Evolutionary conservation across 2,888 invertebrate genomes (phyloP).

Genomic region (Erynnis tages): DNA sequence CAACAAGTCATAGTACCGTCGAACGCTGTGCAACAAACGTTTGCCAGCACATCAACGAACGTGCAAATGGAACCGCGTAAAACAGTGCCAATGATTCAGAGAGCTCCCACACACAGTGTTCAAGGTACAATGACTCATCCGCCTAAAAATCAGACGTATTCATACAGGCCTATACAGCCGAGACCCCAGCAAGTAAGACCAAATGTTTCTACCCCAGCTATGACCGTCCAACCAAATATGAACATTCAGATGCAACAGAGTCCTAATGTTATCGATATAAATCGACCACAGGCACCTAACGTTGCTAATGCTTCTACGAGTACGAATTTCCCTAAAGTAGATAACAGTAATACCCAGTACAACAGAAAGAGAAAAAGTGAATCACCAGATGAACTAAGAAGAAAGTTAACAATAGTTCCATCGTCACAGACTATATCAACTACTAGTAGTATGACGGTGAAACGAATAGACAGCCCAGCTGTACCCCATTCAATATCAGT

Average conservation of each 20-base stretch:
- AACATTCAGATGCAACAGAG: slow-evolving; percentile 22
- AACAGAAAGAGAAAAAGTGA: slow-evolving; percentile 65
- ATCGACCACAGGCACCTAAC: not conserved
- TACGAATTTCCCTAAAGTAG: slow-evolving; percentile 31
- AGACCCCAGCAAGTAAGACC: slow-evolving; percentile 43
- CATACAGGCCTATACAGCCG: slow-evolving; percentile 58
- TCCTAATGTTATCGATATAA: slow-evolving; percentile 7
- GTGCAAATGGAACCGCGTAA: slow-evolving; percentile 14
- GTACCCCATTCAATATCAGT: slow-evolving; percentile 12
- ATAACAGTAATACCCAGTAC: slow-evolving; percentile 33
- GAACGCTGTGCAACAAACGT: slow-evolving; percentile 4
- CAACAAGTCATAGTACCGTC: slow-evolving; percentile 13
- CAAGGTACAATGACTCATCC: not conserved
- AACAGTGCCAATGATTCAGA: slow-evolving; percentile 8
- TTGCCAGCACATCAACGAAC: slow-evolving; percentile 3
- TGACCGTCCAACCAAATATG: slow-evolving; percentile 29
- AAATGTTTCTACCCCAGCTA: slow-evolving; percentile 26
- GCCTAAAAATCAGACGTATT: slow-evolving; percentile 39
- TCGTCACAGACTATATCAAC: slow-evolving; percentile 16
- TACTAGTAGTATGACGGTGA: slow-evolving; percentile 14
- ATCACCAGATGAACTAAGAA: slow-evolving; percentile 59
- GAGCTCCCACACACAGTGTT: slow-evolving; percentile 5
- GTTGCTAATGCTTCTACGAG: slow-evolving; percentile 7
- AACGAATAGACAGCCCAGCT: slow-evolving; percentile 11
- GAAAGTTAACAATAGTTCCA: slow-evolving; percentile 35